These are phyloP conservation scores for Bettongia penicillata DNA, from an alignment of 2,113 vertebrate species.

Conservation along the genomic window DNA sequence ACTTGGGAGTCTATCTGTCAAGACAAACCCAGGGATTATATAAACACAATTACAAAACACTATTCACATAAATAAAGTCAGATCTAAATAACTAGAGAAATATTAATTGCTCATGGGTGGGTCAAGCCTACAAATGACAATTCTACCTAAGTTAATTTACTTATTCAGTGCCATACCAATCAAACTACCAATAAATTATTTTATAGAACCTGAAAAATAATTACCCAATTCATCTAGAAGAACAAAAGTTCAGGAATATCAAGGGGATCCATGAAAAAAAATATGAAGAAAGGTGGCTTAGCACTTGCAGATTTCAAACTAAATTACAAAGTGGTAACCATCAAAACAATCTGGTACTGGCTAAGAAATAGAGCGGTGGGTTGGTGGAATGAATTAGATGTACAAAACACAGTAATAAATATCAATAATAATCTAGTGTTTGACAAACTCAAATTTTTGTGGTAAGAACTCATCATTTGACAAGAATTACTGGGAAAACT, in stretches of 20 bases:
- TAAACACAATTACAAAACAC: neutral
- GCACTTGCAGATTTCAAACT: neutral
- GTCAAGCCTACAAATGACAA: neutral
- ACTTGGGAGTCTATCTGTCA: neutral
- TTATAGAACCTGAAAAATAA: neutral
- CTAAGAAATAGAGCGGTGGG: neutral
- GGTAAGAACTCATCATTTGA: neutral
- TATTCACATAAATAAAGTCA: neutral
- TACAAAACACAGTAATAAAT: neutral
- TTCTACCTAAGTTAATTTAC: neutral
- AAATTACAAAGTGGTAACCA: neutral
- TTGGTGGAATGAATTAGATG: neutral
- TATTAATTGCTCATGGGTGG: neutral
- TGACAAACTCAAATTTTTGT: neutral
- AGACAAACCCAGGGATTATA: neutral
- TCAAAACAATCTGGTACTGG: neutral
- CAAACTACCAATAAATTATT: neutral
- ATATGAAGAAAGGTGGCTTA: neutral
- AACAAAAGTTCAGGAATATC: neutral
- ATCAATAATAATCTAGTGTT: neutral
- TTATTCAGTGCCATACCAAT: neutral
- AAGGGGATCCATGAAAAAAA: neutral
- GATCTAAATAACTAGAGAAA: neutral
- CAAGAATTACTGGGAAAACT: neutral
- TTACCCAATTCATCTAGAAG: neutral